Conservation (phyloP, 2,888 invertebrate genomes). For the Hofmannophila pseudospretella region DNA sequence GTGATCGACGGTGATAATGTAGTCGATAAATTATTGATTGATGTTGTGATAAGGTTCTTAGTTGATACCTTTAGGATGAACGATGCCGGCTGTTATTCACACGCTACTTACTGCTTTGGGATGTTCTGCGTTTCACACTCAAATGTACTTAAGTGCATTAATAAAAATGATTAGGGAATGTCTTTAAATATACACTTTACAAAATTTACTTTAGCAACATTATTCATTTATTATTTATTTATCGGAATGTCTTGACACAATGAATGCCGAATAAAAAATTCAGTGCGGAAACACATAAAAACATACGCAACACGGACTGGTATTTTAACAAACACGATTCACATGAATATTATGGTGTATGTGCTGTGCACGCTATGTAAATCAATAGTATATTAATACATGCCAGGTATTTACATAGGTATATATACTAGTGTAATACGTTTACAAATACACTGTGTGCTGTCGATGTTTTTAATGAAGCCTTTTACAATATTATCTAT, state of each 20-base stretch:
- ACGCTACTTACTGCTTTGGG: constrained; percentile 7
- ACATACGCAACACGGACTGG: not conserved
- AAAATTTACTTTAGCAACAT: not conserved
- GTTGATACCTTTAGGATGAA: constrained; percentile 19
- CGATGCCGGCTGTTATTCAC: constrained; percentile 23
- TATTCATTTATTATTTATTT: not conserved
- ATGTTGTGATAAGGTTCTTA: constrained; percentile 4
- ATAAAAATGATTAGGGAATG: no score
- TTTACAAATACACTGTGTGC: no score
- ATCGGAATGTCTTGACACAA: not conserved
- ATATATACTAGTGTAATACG: no score
- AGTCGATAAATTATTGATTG: constrained; percentile 14
- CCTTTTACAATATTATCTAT: no score
- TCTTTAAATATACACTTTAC: no score
- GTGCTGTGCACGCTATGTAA: constrained; percentile 39
- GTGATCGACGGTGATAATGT: constrained; percentile 21
- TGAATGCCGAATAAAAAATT: not conserved
- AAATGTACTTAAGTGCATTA: no score
- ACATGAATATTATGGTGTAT: constrained; percentile 32
- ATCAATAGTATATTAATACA: constrained; percentile 24
- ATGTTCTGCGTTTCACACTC: not conserved
- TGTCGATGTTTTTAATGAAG: no score
- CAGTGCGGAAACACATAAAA: not conserved
- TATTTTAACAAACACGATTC: constrained; percentile 13
- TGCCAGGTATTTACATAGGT: not conserved